Conservation (phyloP, 2,888 invertebrate species). For the Thumatha senex region DNA sequence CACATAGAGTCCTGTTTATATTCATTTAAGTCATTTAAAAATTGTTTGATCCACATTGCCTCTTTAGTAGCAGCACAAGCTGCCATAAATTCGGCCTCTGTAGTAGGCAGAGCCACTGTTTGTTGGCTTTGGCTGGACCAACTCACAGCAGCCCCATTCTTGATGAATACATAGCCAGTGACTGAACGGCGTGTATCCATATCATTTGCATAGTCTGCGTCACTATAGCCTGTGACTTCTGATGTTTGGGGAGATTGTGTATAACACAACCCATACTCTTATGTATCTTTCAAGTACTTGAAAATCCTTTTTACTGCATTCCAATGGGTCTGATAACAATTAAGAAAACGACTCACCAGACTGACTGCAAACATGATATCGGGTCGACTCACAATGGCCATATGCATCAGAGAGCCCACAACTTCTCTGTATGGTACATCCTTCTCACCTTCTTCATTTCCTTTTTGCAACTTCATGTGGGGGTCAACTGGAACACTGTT, state of each 20-base stretch:
- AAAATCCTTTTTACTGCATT: constrained; percentile 30
- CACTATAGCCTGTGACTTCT: constrained; percentile 24
- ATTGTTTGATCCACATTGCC: not conserved
- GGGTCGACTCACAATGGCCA: constrained; percentile 2
- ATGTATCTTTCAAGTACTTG: constrained; percentile 25
- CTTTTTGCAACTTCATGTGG: not conserved
- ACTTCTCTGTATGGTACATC: constrained; percentile 6
- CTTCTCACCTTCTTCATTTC: not conserved
- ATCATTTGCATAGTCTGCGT: constrained; percentile 23
- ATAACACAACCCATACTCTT: constrained; percentile 14
- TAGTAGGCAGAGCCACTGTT: not conserved
- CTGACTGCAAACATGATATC: constrained; percentile 10
- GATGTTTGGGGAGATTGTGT: not conserved
- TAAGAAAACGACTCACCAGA: constrained; percentile 9
- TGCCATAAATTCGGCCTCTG: not conserved
- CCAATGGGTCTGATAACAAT: constrained; percentile 16
- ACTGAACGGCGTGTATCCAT: constrained; percentile 3
- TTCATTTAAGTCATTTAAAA: not conserved
- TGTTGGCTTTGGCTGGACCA: not conserved
- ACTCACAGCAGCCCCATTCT: not conserved
- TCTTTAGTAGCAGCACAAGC: constrained; percentile 4
- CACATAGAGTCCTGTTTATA: not conserved
- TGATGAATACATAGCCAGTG: constrained; percentile 6
- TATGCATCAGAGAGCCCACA: constrained; percentile 3
- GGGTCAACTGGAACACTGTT: not conserved